These are phyloP conservation scores for Brachionus calyciflorus DNA, from an alignment of 1,140 invertebrate species.

Conservation along the genomic window DNA sequence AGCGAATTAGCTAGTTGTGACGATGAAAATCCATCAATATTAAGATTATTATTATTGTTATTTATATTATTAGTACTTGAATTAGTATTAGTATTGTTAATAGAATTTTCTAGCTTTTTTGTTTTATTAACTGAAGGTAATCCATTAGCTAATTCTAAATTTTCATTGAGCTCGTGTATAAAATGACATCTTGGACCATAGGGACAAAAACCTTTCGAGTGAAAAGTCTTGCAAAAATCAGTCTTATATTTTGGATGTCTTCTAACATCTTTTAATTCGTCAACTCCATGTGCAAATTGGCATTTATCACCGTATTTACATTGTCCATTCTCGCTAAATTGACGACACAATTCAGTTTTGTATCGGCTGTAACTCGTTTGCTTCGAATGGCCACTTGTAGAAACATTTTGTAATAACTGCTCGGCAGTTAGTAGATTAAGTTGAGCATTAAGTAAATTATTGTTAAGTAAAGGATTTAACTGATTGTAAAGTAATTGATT, in stretches of 20 bases:
- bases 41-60: no score
- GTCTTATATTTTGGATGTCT: constrained; percentile 53
- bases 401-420: not conserved
- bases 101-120: not conserved
- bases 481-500: no score
- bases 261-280: constrained; percentile 49
- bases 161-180: constrained; percentile 48
- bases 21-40: not conserved
- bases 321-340: constrained; percentile 48
- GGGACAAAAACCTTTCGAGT: constrained; percentile 50
- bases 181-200: constrained; percentile 51
- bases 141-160: not conserved
- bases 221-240: constrained; percentile 50
- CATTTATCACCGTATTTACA: constrained; percentile 52
- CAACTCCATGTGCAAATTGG: constrained; percentile 51
- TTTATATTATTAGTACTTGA: no score
- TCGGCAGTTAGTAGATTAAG: not conserved
- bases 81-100: no score
- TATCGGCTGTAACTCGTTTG: constrained; percentile 47
- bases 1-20: not conserved
- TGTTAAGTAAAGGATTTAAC: no score
- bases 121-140: not conserved
- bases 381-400: not conserved
- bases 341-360: constrained; percentile 52
- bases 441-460: not conserved